These are phyloP conservation scores for Spicauda simplicius DNA, from an alignment of 2,888 invertebrate genomes.

Conservation along the genomic window DNA sequence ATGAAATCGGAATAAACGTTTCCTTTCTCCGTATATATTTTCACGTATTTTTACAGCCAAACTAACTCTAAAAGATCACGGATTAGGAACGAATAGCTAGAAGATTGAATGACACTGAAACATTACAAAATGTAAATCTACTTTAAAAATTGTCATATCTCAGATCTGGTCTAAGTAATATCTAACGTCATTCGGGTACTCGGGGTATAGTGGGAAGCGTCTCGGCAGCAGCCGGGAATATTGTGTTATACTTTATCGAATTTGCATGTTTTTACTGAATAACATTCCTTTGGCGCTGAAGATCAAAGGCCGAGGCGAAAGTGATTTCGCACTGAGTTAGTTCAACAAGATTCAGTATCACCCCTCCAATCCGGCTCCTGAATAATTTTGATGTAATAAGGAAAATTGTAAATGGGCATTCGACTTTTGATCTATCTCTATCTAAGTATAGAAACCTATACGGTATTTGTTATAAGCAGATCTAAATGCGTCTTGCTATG, in stretches of 20 bases:
- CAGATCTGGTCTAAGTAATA: conserved; percentile 54
- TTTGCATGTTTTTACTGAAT: conserved; percentile 85
- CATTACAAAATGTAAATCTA: background rate
- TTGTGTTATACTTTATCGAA: conserved; percentile 85
- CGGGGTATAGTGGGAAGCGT: conserved; percentile 57
- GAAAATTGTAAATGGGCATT: conserved; percentile 79
- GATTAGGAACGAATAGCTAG: too few relatives aligned
- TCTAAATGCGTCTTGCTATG: too few relatives aligned
- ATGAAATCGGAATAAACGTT: too few relatives aligned
- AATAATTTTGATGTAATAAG: conserved; percentile 82
- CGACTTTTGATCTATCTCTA: conserved; percentile 63
- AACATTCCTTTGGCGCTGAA: conserved; percentile 83
- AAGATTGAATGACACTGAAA: background rate
- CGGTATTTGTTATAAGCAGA: background rate
- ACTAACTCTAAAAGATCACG: too few relatives aligned
- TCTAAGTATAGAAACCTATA: conserved; percentile 8
- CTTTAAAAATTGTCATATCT: conserved; percentile 26
- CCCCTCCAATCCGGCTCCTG: conserved; percentile 71
- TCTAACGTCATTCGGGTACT: conserved; percentile 60
- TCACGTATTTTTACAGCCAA: too few relatives aligned
- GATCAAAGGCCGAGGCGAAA: conserved; percentile 82
- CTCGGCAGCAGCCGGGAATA: conserved; percentile 70
- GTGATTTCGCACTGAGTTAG: conserved; percentile 85
- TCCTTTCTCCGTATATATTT: too few relatives aligned
- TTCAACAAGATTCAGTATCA: conserved; percentile 82